Evolutionary conservation across 2,113 vertebrate genomes (phyloP), one percentile per base, ranked within the genome.

Genomic region (Microtus ochrogaster): DNA sequence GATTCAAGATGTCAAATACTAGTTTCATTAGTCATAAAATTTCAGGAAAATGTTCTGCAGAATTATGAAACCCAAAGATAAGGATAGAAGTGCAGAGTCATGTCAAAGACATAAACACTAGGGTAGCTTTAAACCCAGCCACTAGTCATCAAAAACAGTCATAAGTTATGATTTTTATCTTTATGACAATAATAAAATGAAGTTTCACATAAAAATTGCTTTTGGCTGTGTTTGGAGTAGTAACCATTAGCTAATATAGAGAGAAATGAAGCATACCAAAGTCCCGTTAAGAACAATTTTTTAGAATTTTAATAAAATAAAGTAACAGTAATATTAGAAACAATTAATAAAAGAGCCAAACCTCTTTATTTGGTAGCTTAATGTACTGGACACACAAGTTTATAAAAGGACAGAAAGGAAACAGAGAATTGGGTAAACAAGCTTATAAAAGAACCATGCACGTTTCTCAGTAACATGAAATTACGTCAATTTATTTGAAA

Each of bases 221-320:
- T 3, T 3, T 78, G 5, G 41, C 39, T 58, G 2, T 68, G 14
- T 87, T 89, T 76, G 47, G 7, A 55, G 68, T 30, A 95, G 36
- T 73, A 83, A 74, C 11, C 90, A 88, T 94, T 96, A 87, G 88
- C 92, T 94, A 88, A 8, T 52, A 55, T 76, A 79, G 86, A 72
- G 70, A 86, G 10, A 91, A 95, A 70, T 9, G 3, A 92, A 87
- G 4, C 47, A 21, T 2, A 74, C 10, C 30, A 92, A 93, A 78
- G 65, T 87, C 47, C 70, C 41, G 8, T 93, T 90, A 92, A 78
- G 26, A 82, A 81, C 30, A 95, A 92, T 72, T 97, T 82, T 94
- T 93, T 91, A 47, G 68, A 94, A 92, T 39, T 13, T 5, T 86
- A 39, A 70, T 72, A 39, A 74, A 95, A 91, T 63, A 92, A 22